Percentiles rank a stretch among this genome's conserved stretches.
phyloP scores from a whole-genome alignment of 1,140 invertebrate species.

The Whitmania pigra region DNA sequence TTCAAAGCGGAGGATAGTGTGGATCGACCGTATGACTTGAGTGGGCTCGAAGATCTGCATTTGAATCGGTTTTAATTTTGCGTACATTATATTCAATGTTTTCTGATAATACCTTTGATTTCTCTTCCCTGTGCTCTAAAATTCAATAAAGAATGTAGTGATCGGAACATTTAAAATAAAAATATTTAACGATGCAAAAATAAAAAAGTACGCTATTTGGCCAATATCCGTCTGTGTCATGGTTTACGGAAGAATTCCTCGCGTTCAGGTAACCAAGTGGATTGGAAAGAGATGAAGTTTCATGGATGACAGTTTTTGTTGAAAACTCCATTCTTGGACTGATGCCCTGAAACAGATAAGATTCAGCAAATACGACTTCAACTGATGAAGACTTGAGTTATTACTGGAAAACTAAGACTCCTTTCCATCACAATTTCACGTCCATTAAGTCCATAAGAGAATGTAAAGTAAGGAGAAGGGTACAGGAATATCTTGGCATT shows the following conservation, averaged over 20 bases:
- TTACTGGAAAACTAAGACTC: slow-evolving; percentile 15
- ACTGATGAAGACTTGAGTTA: no score
- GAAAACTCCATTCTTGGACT: slow-evolving; percentile 16
- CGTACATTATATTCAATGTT: no score
- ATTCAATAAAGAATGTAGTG: not conserved
- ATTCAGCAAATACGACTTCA: not conserved
- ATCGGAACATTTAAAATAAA: slow-evolving; percentile 6
- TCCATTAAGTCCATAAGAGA: slow-evolving; percentile 8
- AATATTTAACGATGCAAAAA: not conserved
- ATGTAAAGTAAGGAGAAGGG: slow-evolving; percentile 14
- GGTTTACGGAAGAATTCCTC: not conserved
- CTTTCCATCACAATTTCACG: slow-evolving; percentile 17
- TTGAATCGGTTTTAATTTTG: no score
- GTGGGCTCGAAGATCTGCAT: not conserved
- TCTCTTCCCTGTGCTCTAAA: no score
- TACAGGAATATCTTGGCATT: slow-evolving; percentile 15
- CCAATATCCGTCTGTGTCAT: slow-evolving; percentile 7
- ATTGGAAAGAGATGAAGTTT: not conserved
- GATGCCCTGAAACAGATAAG: slow-evolving; percentile 8
- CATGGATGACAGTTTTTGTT: slow-evolving; percentile 13
- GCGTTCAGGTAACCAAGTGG: no score
- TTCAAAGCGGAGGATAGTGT: slow-evolving; percentile 4
- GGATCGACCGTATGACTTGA: not conserved
- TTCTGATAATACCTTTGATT: no score
- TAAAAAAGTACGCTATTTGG: not conserved